Base-by-base conservation (phyloP, 2,797 vertebrate genomes). In the Avahi laniger region DNA sequence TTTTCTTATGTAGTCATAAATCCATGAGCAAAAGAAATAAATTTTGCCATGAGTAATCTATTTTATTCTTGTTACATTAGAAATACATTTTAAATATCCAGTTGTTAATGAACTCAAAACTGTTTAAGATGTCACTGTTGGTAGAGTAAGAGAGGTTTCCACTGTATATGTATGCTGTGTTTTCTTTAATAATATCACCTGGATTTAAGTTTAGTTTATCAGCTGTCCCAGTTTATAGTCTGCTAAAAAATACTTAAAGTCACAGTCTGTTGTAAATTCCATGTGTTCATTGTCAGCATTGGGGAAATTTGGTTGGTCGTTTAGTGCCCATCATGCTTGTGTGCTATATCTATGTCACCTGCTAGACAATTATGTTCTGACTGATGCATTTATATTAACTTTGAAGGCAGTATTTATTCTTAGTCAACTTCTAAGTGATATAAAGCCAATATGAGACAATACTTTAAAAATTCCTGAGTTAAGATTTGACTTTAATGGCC, bases 11-110 rank as follows among this genome's bases (percentile, higher is more conserved):
- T 76, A 43, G 52, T 96, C 65, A 30, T 67, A 52, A 89, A 38
- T n/a, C 81, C 30, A 12, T 95, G 89, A 97, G 84, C 83, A 95
- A 28, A 96, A 95, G 38, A 73, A 93, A 57, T 82, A 81, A 86
- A 63, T 46, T 92, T 82, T 63, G 30, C 26, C 43, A 4, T 28
- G 22, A 73, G 46, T 65, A 4, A 70, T 30, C 57, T 54, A 0
- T 91, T 80, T 76, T 17, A 4, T 63, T 24, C 26, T 76, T 79
- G 24, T 54, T 50, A n/a, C 15, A 1, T 54, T 41, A 69, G 61
- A 65, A 30, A 7, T 38, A 46, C 38, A 43, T 50, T 35, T 89
- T 57, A 79, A 79, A 38, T 80, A 35, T 46, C 82, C 46, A 43
- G 0, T 33, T 65, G 0, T 33, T 70, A 18, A 18, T 33, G n/a